Base-by-base conservation (phyloP, 2,888 invertebrate species). In the Idaea straminata region DNA sequence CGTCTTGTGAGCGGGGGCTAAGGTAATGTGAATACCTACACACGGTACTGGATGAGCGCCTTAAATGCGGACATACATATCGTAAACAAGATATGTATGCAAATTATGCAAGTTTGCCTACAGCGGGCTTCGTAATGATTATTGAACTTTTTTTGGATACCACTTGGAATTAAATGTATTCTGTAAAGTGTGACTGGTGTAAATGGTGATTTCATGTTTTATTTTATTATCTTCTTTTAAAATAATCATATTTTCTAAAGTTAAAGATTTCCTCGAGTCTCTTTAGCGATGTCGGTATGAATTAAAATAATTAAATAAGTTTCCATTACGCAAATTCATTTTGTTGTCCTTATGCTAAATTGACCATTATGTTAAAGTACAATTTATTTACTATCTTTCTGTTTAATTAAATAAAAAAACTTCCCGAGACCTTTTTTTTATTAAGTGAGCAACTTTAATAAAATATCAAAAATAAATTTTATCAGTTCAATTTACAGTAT, bases 81-180 rank as follows among this genome's bases (percentile, higher is more conserved):
- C 82, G 82, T 87, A 89, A 89, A 89, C 86, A 86, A 87, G 83
- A 86, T 88, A 91, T 86, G 88, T 83, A 47, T 47, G 47, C 13
- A 87, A 88, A 89, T 89, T 83, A 82, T 84, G 81, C 72, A 75
- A 77, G 74, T 47, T 77, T 75, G 78, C 79, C 80, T 77, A 74
- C 73, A 74, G 79, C 78, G 70, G 72, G 80, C 68, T 7, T 10
- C 64, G 72, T 79, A 79, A 79, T 80, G 77, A 79, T 78, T 79
- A 81, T 82, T 79, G 71, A 71, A 71, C 72, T 77, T 77, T 79
- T 25, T 81, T 77, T 71, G 67, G 65, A 71, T 68, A 69, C 66
- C 66, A 60, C 59, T 62, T 62, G 66, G 62, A 63, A 25, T 62
- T 64, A 34, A 65, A 64, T 57, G 60, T 38, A 59, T n/a, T 65